Conservation (phyloP, 1,140 invertebrate species). For the Halesus radiatus region DNA sequence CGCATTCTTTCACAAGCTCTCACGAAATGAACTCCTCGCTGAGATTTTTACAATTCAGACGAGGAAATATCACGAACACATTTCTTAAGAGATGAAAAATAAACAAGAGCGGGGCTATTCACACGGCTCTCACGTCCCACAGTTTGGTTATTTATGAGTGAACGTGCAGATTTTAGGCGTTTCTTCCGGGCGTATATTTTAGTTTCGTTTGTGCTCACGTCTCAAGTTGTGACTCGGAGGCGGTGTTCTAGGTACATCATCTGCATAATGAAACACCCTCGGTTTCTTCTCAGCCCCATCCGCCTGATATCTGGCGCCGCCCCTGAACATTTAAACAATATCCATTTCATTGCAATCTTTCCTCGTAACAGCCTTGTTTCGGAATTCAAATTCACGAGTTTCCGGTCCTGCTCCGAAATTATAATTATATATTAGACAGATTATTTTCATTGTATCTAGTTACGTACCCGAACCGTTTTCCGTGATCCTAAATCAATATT, state of each 20-base stretch:
- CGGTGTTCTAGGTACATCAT: conserved; percentile 52
- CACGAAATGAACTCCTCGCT: conserved; percentile 32
- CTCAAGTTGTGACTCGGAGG: conserved; percentile 34
- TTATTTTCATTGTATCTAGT: too few species aligned
- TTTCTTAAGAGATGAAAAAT: conserved; percentile 43
- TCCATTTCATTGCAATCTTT: conserved; percentile 16
- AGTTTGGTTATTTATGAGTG: conserved; percentile 57
- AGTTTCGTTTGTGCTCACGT: conserved; percentile 52
- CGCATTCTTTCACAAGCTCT: conserved; percentile 10
- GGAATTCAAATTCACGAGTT: too few species aligned
- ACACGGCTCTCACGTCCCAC: conserved; percentile 43
- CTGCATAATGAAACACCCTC: conserved; percentile 56
- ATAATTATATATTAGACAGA: too few species aligned
- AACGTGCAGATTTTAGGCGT: conserved; percentile 57
- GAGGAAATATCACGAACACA: conserved; percentile 37
- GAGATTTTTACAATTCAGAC: conserved; percentile 40
- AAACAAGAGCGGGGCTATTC: conserved; percentile 43
- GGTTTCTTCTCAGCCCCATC: background rate
- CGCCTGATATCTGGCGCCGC: conserved; percentile 36
- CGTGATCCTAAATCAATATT: too few species aligned
- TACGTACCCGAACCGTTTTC: too few species aligned
- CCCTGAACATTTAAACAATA: conserved; percentile 34
- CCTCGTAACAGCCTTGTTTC: background rate
- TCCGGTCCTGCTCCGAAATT: too few species aligned
- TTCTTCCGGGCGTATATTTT: conserved; percentile 54